phyloP scores from a whole-genome alignment of 1,140 invertebrate species.

The Drosophila jambulina region DNA sequence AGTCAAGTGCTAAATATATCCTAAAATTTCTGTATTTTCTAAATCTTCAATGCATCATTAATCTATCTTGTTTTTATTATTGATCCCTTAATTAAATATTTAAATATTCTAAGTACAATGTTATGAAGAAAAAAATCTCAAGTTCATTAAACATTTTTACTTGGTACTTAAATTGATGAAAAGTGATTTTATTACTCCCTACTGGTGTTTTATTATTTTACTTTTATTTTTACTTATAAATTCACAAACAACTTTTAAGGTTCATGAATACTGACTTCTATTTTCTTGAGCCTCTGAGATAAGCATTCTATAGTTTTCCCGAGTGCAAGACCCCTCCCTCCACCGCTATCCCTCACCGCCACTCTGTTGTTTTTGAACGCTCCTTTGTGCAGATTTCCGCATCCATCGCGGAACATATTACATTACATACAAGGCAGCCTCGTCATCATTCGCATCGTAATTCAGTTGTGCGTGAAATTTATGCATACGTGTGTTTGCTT shows the following conservation, averaged over 20 bases:
- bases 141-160: too few relatives aligned
- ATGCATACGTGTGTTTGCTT: conserved; percentile 56
- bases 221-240: too few relatives aligned
- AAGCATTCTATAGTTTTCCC: not conserved
- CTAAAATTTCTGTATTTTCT: not conserved
- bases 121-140: too few relatives aligned
- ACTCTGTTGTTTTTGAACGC: conserved; percentile 43
- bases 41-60: not conserved
- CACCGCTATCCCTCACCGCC: not conserved
- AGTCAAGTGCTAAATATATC: not conserved
- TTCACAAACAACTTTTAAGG: too few relatives aligned
- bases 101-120: too few relatives aligned
- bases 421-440: conserved; percentile 34
- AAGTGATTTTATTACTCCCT: too few relatives aligned
- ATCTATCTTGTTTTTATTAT: not conserved
- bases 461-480: conserved; percentile 81
- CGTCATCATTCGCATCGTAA: conserved; percentile 52
- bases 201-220: too few relatives aligned
- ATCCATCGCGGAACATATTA: conserved; percentile 58
- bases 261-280: too few relatives aligned
- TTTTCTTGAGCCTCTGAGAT: too few relatives aligned
- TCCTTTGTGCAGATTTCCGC: conserved; percentile 76
- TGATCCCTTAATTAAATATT: too few relatives aligned
- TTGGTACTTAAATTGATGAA: too few relatives aligned
- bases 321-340: not conserved